Conservation (phyloP, 2,797 vertebrate genomes). For the Melanotaenia parkinsoni region DNA sequence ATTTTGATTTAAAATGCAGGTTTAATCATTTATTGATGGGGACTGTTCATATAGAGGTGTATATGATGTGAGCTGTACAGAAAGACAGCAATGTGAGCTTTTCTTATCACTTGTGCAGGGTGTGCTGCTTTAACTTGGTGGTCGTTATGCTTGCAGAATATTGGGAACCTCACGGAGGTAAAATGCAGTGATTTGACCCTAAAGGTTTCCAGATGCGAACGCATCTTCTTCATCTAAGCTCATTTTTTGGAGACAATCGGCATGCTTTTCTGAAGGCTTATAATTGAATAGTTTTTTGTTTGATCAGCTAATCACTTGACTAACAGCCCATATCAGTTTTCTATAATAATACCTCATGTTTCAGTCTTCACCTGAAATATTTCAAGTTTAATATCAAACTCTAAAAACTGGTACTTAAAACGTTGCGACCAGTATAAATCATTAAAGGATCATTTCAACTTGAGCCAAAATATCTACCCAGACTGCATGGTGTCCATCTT, state of each 20-base stretch:
- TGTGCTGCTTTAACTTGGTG: background rate
- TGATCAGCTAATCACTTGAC: background rate
- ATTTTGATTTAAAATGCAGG: slow-evolving; percentile 14
- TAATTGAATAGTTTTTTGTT: background rate
- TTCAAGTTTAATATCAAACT: too few relatives aligned
- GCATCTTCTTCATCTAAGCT: slow-evolving; percentile 1
- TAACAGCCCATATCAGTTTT: too few relatives aligned
- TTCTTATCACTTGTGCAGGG: background rate
- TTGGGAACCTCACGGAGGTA: slow-evolving; percentile 34
- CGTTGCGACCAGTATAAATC: background rate
- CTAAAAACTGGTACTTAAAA: background rate
- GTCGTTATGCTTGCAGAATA: background rate
- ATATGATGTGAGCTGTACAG: slow-evolving; percentile 6
- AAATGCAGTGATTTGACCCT: slow-evolving; percentile 36
- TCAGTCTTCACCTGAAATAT: too few relatives aligned
- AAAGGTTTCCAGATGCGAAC: slow-evolving; percentile 70
- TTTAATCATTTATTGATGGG: slow-evolving; percentile 28
- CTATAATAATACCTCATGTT: too few relatives aligned
- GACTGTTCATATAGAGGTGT: slow-evolving; percentile 7
- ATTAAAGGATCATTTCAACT: background rate
- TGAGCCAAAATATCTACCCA: background rate
- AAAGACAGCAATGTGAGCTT: background rate
- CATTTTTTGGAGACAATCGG: slow-evolving; percentile 4
- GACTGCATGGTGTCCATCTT: background rate
- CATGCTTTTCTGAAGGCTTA: background rate